phyloP scores from a whole-genome alignment of 2,797 vertebrate genomes.

The Apogon talboti region DNA sequence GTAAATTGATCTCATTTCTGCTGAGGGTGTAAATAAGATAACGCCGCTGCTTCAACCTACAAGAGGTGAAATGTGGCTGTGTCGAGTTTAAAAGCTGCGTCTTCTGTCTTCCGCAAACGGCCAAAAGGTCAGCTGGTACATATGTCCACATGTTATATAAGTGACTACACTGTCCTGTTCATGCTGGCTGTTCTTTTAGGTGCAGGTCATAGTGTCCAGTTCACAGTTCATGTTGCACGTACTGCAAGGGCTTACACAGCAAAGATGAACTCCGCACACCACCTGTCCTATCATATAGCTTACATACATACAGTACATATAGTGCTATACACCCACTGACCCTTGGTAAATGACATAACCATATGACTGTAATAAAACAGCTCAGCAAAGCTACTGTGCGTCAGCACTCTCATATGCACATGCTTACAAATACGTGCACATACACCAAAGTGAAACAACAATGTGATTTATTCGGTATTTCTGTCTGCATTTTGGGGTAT shows the following conservation, averaged over 20 bases:
- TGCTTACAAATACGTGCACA: background rate
- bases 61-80: no score
- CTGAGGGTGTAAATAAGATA: no score
- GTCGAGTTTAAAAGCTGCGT: no score
- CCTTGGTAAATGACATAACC: slow-evolving; percentile 32
- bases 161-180: background rate
- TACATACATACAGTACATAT: slow-evolving; percentile 20
- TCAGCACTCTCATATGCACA: slow-evolving; percentile 11
- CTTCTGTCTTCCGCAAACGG: no score
- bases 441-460: background rate
- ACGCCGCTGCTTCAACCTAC: no score
- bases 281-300: slow-evolving; percentile 41
- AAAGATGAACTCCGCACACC: slow-evolving; percentile 45
- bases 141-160: slow-evolving; percentile 3
- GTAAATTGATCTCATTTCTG: no score
- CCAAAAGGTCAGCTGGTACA: no score
- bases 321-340: slow-evolving; percentile 30
- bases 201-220: slow-evolving; percentile 47
- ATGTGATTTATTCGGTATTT: slow-evolving; percentile 5
- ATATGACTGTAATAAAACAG: slow-evolving; percentile 19
- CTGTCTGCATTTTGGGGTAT: no score
- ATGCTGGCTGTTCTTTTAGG: slow-evolving; percentile 16
- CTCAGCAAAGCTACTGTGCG: background rate
- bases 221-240: slow-evolving; percentile 57
- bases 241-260: slow-evolving; percentile 19